Base-by-base conservation (phyloP, 2,888 invertebrate genomes). In the Cordilura impudica region DNA sequence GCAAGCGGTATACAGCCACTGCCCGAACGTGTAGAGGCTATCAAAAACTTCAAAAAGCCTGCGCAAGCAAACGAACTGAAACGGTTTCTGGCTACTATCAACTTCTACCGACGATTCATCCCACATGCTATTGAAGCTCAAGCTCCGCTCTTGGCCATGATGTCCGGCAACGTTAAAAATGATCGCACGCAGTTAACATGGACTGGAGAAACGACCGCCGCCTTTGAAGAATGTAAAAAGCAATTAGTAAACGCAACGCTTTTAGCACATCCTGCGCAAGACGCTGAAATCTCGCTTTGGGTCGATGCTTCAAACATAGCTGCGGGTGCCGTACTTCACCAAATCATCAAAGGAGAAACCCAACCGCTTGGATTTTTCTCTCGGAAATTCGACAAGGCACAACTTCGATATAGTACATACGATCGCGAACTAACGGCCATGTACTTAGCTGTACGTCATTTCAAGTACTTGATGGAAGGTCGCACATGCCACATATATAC, bases 391-490 rank as follows among this genome's bases (percentile, higher is more conserved):
- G n/a, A n/a, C n/a, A n/a, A n/a, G n/a, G n/a, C n/a, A n/a, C n/a
- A n/a, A n/a, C n/a, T n/a, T n/a, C n/a, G n/a, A n/a, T n/a, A n/a
- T n/a, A 74, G 67, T 49, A 77, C 73, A 0, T 81, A 81, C 21
- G 81, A 78, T 53, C 58, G 82, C 0, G 78, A 81, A 51, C 67
- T 81, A 1, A 51, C 72, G 0, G 72, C 58, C 0, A 69, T 61
- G 0, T 77, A 77, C 16, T 26, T 60, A 47, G 67, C 51, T 31
- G 72, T 80, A 1, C n/a, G 16, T 8, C 71, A 77, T 19, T 81
- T 79, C 29, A 63, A 63, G 19, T 74, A 80, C 26, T 74, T 81
- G 71, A 53, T 77, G 14, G 74, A 75, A 35, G 74, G 74, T 81
- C 3, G 53, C 61, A 6, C 71, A 61, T 26, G 6, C 26, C 4